Evolutionary conservation across 2,888 invertebrate genomes (phyloP).

Genomic region (Eucera pruinosa): DNA sequence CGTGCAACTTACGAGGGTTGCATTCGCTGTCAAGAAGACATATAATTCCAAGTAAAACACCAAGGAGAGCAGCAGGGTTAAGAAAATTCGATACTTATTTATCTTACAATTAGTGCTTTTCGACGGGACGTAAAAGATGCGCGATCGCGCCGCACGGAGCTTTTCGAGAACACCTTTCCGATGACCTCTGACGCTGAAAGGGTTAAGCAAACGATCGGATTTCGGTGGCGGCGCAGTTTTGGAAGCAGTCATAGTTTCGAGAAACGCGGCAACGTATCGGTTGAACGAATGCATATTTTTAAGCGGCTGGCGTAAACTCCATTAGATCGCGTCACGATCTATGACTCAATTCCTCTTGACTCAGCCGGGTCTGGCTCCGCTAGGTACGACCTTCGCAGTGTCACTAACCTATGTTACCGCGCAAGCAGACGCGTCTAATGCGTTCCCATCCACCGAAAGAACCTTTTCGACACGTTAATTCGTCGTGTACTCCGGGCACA

Average conservation of each 20-base stretch:
- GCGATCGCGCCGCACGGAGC: too few relatives aligned
- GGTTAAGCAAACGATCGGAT: not conserved
- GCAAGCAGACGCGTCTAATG: constrained; percentile 69
- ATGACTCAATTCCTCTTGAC: constrained; percentile 43
- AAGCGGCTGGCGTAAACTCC: constrained; percentile 28
- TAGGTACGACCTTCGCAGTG: constrained; percentile 76
- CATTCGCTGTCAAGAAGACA: too few relatives aligned
- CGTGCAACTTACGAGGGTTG: too few relatives aligned
- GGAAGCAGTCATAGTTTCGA: not conserved
- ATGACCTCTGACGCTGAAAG: too few relatives aligned
- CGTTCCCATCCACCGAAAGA: constrained; percentile 50
- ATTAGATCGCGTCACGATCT: constrained; percentile 55
- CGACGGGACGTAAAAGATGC: too few relatives aligned
- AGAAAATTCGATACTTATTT: too few relatives aligned
- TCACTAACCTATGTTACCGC: constrained; percentile 81
- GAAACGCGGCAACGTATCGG: not conserved
- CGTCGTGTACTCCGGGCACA: constrained; percentile 79
- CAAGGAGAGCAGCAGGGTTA: too few relatives aligned
- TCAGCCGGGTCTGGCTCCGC: constrained; percentile 22
- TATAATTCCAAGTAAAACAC: too few relatives aligned
- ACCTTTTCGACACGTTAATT: constrained; percentile 64
- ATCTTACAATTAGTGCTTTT: too few relatives aligned
- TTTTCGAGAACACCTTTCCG: too few relatives aligned
- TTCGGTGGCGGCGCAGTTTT: too few relatives aligned
- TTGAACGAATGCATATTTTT: constrained; percentile 46